phyloP scores from a whole-genome alignment of 2,888 invertebrate genomes.

The Patella ulyssiponensis region DNA sequence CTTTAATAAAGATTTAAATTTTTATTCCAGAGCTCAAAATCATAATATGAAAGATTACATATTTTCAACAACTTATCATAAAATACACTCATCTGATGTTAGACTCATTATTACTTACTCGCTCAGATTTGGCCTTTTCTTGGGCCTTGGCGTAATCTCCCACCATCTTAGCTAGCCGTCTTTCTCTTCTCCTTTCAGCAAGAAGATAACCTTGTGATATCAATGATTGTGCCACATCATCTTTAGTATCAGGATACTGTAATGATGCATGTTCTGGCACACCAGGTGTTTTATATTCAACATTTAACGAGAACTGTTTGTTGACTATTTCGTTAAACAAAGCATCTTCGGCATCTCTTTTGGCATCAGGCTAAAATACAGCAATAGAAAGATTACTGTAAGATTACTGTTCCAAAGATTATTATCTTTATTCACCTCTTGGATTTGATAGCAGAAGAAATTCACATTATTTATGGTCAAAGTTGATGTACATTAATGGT shows the following conservation, averaged over 20 bases:
- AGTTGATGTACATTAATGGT: too few species aligned
- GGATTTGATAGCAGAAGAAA: neutral
- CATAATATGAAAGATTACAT: too few species aligned
- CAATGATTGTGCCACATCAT: constrained; percentile 84
- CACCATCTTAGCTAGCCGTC: constrained; percentile 82
- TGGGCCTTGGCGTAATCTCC: constrained; percentile 89
- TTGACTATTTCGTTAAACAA: constrained; percentile 80
- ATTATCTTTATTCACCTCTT: neutral
- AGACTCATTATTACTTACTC: constrained; percentile 61
- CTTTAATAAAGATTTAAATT: too few species aligned
- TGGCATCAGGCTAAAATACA: constrained; percentile 79
- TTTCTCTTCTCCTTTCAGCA: constrained; percentile 84
- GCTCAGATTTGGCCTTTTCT: constrained; percentile 85
- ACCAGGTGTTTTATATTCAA: constrained; percentile 81
- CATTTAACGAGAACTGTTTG: constrained; percentile 85
- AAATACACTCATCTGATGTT: too few species aligned
- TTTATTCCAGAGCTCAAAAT: too few species aligned
- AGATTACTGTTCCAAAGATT: constrained; percentile 1
- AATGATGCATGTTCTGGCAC: constrained; percentile 60
- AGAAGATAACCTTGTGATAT: constrained; percentile 89
- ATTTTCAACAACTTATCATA: too few species aligned
- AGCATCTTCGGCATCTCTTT: constrained; percentile 81
- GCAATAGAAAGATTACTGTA: neutral
- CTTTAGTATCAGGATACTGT: constrained; percentile 72
- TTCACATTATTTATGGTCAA: too few species aligned